Evolutionary conservation across 2,113 vertebrate genomes (phyloP).

Genomic region (Hippopotamus amphibius): DNA sequence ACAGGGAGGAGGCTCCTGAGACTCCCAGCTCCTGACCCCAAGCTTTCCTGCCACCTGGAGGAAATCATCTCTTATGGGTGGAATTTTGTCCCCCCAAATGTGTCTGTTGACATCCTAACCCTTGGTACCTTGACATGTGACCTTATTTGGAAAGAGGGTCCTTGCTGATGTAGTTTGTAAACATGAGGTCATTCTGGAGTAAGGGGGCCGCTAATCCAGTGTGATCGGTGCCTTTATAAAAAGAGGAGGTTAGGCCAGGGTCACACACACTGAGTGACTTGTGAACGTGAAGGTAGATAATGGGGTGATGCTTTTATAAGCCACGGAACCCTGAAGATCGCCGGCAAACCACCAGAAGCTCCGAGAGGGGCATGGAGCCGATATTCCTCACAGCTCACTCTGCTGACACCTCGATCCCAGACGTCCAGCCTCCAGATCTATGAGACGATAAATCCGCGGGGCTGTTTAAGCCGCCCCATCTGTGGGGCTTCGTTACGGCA

Average conservation of each 20-base stretch:
- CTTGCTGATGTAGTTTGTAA: background rate
- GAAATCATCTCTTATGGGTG: background rate
- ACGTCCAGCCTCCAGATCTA: background rate
- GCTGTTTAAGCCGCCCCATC: background rate
- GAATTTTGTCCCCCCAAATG: background rate
- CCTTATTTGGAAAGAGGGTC: background rate
- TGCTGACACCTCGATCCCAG: background rate
- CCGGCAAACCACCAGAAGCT: background rate
- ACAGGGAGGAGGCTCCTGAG: background rate
- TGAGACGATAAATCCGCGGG: accelerated
- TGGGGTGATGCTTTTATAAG: background rate
- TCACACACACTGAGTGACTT: accelerated
- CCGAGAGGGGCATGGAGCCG: background rate
- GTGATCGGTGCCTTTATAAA: background rate
- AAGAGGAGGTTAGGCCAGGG: background rate
- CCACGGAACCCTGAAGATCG: background rate
- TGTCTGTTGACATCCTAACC: background rate
- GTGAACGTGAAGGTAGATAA: background rate
- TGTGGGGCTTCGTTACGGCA: accelerated
- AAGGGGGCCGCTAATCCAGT: background rate
- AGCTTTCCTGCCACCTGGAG: background rate
- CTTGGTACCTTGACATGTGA: background rate
- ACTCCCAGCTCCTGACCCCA: too few relatives aligned
- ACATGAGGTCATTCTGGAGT: background rate
- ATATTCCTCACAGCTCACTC: accelerated